Evolutionary conservation across 2,888 invertebrate species (phyloP), one percentile per base, ranked within the genome.

Genomic region (Malthinus seriepunctatus): DNA sequence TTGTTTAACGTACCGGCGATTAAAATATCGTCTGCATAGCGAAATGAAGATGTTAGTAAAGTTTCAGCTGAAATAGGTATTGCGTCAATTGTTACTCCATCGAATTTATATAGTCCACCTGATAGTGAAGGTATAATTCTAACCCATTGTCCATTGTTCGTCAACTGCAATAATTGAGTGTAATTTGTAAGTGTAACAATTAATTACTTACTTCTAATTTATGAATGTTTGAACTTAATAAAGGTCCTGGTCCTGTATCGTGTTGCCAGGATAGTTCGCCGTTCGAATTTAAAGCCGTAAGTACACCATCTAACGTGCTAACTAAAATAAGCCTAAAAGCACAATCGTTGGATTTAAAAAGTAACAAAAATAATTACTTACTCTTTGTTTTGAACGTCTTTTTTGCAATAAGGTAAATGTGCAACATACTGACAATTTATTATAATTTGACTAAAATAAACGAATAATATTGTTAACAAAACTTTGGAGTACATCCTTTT

Each of bases 91-190:
- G 86, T 88, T 60, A 91, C 89, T 0, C 94, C 95, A 77, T 95
- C 93, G 76, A 95, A 91, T 76, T 93, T 92, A 80, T 95, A 98
- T 47, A 98, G 82, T 2, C 89, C 88, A 1, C 98, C 98, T 71
- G 89, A 91, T 8, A 98, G 81, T 0, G 97, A 95, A 1, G 97
- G 98, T 71, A 98, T 95, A 73, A 97, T 84, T 46, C 93, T 85
- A 11, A 94, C 87, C 86, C 88, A 90, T 75, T 93, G 89, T 1
- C 93, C 95, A 73, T 91, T 89, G 54, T 90, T 89, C 34, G 89
- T 89, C 38, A 94, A 78, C 90, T 91, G 72, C 44, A 80, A 75
- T 62, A 67, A 31, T 11, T n/a, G 33, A 38, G n/a, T 31, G 11
- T 32, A 2, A 33, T n/a, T 23, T 31, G 10, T 33, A 9, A 32